These are phyloP conservation scores for Myiotriccus ornatus DNA, from an alignment of 2,797 vertebrate species.

Conservation along the genomic window DNA sequence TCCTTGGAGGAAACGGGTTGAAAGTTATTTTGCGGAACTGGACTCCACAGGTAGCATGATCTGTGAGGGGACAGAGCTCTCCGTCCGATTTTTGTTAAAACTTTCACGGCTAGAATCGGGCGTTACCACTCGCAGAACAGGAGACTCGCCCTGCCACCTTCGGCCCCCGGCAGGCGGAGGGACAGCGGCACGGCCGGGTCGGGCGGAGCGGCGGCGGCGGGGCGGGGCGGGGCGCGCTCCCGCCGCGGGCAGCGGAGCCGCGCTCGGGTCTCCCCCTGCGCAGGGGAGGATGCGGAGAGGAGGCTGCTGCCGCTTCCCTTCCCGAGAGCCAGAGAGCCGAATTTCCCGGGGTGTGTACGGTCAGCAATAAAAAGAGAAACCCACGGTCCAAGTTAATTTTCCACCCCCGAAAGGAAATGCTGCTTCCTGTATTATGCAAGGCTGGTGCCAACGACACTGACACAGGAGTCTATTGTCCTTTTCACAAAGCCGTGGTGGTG, in stretches of 20 bases:
- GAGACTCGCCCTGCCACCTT: neutral
- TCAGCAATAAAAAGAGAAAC: conserved; percentile 82
- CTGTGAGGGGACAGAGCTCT: neutral
- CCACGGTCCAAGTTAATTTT: conserved; percentile 83
- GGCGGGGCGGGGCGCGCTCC: neutral
- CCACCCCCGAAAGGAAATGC: conserved; percentile 82
- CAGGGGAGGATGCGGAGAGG: conserved; percentile 59
- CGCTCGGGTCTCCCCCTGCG: neutral
- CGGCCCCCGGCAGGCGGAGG: neutral
- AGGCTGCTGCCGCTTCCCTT: conserved; percentile 65
- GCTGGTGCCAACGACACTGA: conserved; percentile 80
- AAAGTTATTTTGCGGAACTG: neutral
- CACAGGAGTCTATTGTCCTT: conserved; percentile 80
- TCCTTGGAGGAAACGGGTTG: neutral
- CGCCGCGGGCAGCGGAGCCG: neutral
- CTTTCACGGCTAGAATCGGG: neutral
- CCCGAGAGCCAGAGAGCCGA: conserved; percentile 67
- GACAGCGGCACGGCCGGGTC: neutral
- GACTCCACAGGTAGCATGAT: neutral
- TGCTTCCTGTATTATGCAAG: conserved; percentile 82
- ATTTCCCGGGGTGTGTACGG: conserved; percentile 81
- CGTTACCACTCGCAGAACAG: neutral
- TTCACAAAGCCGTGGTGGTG: conserved; percentile 77
- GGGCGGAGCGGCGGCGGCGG: neutral
- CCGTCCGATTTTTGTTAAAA: neutral